These are phyloP conservation scores for Eudyptes chrysolophus DNA, from an alignment of 2,113 vertebrate species.

Conservation along the genomic window DNA sequence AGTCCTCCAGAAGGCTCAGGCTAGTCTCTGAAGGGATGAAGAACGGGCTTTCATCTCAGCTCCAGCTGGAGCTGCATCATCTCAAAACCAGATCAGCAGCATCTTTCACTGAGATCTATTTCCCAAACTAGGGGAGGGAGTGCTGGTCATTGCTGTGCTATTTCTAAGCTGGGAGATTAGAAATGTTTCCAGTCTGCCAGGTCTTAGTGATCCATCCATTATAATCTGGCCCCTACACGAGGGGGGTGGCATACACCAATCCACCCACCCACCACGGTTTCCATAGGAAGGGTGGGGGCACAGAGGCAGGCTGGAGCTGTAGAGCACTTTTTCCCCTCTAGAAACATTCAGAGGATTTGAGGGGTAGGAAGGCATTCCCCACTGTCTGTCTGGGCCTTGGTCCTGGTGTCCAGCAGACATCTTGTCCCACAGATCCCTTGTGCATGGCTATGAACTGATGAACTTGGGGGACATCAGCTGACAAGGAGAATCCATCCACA, in stretches of 20 bases:
- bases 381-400: rapidly evolving
- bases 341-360: background rate
- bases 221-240: background rate
- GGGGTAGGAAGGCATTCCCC: background rate
- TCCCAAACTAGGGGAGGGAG: background rate
- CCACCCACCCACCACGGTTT: background rate
- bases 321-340: background rate
- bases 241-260: background rate
- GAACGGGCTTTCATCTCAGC: background rate
- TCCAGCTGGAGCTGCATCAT: background rate
- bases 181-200: background rate
- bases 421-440: background rate
- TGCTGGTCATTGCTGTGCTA: rapidly evolving
- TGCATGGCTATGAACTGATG: background rate
- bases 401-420: background rate
- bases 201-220: background rate
- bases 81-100: background rate
- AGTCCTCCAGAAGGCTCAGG: background rate
- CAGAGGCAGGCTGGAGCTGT: background rate
- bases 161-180: background rate
- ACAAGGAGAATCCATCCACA: background rate
- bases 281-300: background rate
- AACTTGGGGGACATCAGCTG: background rate
- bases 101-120: background rate
- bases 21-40: background rate